Percentiles rank a stretch among this genome's conserved stretches.
Conservation (phyloP, 2,113 vertebrate species). For the Ornithorhynchus anatinus region DNA sequence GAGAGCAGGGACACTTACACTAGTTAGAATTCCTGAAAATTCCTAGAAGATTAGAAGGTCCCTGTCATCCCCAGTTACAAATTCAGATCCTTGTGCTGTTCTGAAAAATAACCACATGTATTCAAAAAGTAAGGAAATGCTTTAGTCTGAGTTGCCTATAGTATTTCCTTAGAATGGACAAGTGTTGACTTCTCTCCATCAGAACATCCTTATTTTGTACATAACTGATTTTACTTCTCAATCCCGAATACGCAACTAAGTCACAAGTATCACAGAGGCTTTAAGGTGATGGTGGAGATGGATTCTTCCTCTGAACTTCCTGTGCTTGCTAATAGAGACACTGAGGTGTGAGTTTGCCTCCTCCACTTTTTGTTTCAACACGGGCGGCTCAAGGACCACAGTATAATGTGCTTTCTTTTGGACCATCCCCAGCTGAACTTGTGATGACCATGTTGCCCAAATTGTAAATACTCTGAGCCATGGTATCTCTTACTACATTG, state of each 20-base stretch:
- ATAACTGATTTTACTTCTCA: not conserved
- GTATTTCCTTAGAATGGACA: not conserved
- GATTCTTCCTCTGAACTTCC: conserved; percentile 1
- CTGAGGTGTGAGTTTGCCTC: not conserved
- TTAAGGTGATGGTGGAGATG: not conserved
- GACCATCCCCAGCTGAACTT: conserved; percentile 59
- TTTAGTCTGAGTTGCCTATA: too few species aligned
- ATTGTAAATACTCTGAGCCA: conserved; percentile 47
- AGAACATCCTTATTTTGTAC: not conserved
- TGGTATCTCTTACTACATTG: conserved; percentile 54
- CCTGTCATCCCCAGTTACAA: not conserved
- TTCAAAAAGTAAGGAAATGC: too few species aligned
- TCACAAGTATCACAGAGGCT: too few species aligned
- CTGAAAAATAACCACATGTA: too few species aligned
- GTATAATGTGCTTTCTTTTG: conserved; percentile 40
- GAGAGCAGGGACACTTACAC: not conserved
- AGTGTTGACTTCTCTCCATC: not conserved
- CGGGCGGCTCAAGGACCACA: conserved; percentile 14
- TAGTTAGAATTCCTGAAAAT: not conserved
- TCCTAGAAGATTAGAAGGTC: not conserved
- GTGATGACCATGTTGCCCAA: conserved; percentile 54
- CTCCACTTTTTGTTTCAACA: conserved; percentile 26
- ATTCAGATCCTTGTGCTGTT: too few species aligned
- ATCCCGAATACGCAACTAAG: not conserved
- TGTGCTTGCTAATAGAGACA: conserved; percentile 11